phyloP scores from a whole-genome alignment of 1,140 invertebrate genomes.

The Drosophila yakuba region DNA sequence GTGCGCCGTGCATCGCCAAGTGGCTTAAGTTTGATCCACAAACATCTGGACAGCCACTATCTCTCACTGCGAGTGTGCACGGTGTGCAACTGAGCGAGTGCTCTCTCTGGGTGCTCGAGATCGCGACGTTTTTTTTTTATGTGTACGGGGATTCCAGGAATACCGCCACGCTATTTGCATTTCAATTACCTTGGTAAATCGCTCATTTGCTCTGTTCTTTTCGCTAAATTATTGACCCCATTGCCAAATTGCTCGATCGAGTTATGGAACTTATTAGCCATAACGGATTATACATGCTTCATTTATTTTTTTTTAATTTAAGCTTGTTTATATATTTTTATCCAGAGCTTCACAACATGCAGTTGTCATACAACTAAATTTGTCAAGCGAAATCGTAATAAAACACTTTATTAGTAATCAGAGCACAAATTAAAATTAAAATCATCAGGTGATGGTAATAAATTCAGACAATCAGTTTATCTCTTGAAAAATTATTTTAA shows the following conservation, averaged over 20 bases:
- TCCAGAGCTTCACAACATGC: background rate
- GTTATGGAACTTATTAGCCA: background rate
- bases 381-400: too few relatives aligned
- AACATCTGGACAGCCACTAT: background rate
- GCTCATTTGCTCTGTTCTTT: conserved; percentile 11
- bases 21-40: conserved; percentile 22
- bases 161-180: conserved; percentile 9
- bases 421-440: background rate
- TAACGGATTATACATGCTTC: background rate
- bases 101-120: conserved; percentile 1
- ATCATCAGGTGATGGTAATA: background rate
- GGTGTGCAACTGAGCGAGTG: conserved; percentile 8
- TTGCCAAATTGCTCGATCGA: background rate
- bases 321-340: background rate
- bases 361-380: background rate
- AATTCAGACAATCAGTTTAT: background rate
- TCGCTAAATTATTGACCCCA: background rate
- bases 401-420: background rate
- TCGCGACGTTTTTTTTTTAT: background rate
- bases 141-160: conserved; percentile 35
- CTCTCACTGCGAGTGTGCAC: background rate
- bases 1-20: conserved; percentile 57
- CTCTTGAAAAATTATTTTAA: background rate
- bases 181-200: conserved; percentile 1
- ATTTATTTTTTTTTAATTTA: background rate